phyloP scores from a whole-genome alignment of 2,113 vertebrate species.

The Sylvietta virens region DNA sequence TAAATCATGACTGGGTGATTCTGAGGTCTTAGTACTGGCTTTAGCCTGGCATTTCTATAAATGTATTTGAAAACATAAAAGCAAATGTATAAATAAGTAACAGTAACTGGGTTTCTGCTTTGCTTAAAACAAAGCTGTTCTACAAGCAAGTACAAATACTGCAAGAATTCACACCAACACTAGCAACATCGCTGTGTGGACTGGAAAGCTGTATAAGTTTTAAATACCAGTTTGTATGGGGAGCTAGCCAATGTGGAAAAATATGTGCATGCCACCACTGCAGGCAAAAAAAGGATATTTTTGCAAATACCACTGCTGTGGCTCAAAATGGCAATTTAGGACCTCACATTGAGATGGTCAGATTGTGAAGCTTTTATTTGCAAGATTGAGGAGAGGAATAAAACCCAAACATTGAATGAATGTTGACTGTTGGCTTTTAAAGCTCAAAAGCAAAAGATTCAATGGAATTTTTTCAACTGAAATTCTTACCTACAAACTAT shows the following conservation, averaged over 20 bases:
- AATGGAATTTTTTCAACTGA: not conserved
- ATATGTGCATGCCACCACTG: not conserved
- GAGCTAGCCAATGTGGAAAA: not conserved
- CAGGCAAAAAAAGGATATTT: not conserved
- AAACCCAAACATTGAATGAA: not conserved
- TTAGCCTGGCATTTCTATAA: not conserved
- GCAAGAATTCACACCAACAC: not conserved
- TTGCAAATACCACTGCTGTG: not conserved
- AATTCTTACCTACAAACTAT: not conserved
- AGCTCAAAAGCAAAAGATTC: not conserved
- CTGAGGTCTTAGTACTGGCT: not conserved
- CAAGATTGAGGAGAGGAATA: not conserved
- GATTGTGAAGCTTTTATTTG: not conserved
- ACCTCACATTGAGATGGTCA: not conserved
- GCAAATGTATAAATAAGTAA: not conserved
- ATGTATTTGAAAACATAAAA: not conserved
- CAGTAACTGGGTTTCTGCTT: not conserved
- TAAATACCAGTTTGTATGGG: not conserved
- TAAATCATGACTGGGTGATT: not conserved
- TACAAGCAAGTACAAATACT: not conserved
- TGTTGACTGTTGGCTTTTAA: not conserved
- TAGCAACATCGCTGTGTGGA: not conserved
- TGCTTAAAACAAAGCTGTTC: not conserved
- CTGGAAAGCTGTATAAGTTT: not conserved
- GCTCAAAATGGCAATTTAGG: not conserved